Conservation (phyloP, 1,140 invertebrate species). For the Zeugodacus cucurbitae region DNA sequence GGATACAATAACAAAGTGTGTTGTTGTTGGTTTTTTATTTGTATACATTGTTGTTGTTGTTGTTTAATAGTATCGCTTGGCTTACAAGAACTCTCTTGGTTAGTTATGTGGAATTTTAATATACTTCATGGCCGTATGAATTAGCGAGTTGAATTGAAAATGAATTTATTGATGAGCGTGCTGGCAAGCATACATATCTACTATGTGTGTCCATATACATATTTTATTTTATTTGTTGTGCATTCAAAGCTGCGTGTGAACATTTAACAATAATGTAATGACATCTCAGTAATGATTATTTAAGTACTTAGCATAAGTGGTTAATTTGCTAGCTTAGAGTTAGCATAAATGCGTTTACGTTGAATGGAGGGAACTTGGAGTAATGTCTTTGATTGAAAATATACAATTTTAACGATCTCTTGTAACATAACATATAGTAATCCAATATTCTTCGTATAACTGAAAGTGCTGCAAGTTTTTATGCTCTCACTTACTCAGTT, state of each 20-base stretch:
- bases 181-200: neutral
- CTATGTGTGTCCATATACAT: neutral
- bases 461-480: too few relatives aligned
- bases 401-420: too few relatives aligned
- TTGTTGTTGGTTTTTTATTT: neutral
- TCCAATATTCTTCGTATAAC: too few relatives aligned
- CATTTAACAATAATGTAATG: neutral
- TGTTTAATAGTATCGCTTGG: neutral
- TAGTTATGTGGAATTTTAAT: constrained; percentile 39
- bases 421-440: too few relatives aligned
- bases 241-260: neutral
- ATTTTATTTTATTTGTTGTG: neutral
- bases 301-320: constrained; percentile 8
- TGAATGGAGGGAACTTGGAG: too few relatives aligned
- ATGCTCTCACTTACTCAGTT: too few relatives aligned
- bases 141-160: constrained; percentile 36
- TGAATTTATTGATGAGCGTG: constrained; percentile 30
- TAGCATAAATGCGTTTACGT: neutral
- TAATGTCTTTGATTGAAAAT: too few relatives aligned
- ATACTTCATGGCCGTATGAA: constrained; percentile 31
- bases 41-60: neutral
- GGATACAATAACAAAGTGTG: neutral
- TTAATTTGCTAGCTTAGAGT: neutral
- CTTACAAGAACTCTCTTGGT: constrained; percentile 26
- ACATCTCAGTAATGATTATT: constrained; percentile 4